phyloP scores from a whole-genome alignment of 2,113 vertebrate species.

The Lampris incognitus region DNA sequence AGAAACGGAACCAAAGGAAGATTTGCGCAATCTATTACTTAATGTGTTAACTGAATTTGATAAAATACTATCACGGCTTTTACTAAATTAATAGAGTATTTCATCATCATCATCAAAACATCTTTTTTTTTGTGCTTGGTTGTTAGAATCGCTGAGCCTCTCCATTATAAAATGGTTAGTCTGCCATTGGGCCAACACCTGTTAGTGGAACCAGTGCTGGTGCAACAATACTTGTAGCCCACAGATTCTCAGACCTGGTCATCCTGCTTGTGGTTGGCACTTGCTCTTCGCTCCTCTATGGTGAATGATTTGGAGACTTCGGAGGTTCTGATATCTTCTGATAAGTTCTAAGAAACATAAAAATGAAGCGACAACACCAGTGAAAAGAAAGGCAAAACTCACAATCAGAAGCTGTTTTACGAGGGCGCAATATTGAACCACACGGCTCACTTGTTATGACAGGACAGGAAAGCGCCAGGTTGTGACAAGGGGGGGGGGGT shows the following conservation, averaged over 20 bases:
- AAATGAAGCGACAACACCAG: slow-evolving; percentile 17
- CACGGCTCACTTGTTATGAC: background rate
- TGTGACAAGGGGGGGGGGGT: background rate
- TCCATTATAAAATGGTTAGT: no score
- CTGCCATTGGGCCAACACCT: background rate
- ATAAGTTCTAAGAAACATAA: slow-evolving; percentile 45
- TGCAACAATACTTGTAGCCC: background rate
- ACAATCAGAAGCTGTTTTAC: background rate
- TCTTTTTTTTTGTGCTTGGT: no score
- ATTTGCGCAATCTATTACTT: no score
- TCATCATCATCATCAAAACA: no score
- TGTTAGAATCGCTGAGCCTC: no score
- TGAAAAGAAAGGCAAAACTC: background rate
- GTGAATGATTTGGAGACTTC: slow-evolving; percentile 62
- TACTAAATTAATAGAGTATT: no score
- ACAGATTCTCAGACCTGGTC: slow-evolving; percentile 76
- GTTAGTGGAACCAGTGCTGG: background rate
- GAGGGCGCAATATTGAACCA: background rate
- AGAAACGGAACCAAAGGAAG: no score
- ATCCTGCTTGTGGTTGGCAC: slow-evolving; percentile 80
- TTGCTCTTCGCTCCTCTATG: slow-evolving; percentile 75
- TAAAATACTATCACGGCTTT: no score
- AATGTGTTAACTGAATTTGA: no score
- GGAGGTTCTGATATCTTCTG: slow-evolving; percentile 50
- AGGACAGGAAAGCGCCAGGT: background rate